These are phyloP conservation scores for Rhynchonema sp. DNA, from an alignment of 2,888 invertebrate species.

Conservation along the genomic window DNA sequence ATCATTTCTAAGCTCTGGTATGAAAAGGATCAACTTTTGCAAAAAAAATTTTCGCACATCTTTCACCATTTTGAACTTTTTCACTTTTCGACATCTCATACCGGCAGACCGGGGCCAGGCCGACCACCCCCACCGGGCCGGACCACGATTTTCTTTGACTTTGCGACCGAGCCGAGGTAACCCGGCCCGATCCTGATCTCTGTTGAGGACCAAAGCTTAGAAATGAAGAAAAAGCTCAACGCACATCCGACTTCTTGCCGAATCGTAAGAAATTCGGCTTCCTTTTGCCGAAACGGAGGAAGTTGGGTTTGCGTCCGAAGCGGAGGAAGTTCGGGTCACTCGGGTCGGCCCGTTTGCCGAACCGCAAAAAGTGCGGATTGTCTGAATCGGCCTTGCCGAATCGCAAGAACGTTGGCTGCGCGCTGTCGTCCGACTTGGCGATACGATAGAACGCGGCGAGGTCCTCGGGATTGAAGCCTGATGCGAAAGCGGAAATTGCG, in stretches of 20 bases:
- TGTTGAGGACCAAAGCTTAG: not conserved
- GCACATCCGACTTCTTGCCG: not conserved
- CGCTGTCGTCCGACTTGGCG: not conserved
- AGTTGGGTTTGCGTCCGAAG: conserved; percentile 20
- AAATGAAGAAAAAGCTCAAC: not conserved
- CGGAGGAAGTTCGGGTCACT: conserved; percentile 12
- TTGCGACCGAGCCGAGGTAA: too few species aligned
- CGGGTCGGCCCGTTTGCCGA: conserved; percentile 12
- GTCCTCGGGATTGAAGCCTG: not conserved
- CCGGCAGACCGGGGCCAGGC: too few species aligned
- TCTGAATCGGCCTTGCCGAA: conserved; percentile 6
- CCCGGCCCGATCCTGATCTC: not conserved
- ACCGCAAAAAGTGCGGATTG: conserved; percentile 18
- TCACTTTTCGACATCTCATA: too few species aligned
- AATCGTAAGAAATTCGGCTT: not conserved
- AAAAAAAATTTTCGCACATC: too few species aligned
- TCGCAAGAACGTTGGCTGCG: conserved; percentile 8
- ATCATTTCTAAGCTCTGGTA: too few species aligned
- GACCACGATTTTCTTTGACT: too few species aligned
- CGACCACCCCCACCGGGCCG: too few species aligned
- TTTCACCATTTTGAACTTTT: too few species aligned
- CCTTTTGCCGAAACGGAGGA: conserved; percentile 18
- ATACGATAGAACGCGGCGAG: not conserved
- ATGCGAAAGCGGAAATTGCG: not conserved
- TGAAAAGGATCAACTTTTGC: too few species aligned